phyloP scores from a whole-genome alignment of 2,888 invertebrate species.

The Encarsia formosa region DNA sequence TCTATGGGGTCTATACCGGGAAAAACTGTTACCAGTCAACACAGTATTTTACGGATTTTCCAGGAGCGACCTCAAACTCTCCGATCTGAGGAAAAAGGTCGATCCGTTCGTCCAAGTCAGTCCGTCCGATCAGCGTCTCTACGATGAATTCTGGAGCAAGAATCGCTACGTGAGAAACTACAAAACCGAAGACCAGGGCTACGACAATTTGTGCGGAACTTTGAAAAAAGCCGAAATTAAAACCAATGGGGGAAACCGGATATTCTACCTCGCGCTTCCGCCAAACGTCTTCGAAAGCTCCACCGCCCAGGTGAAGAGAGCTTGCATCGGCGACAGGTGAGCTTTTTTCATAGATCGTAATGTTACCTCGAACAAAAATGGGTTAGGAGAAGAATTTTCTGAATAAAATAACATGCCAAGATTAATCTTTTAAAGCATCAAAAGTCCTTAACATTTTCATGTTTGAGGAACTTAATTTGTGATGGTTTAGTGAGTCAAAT shows the following conservation, averaged over 20 bases:
- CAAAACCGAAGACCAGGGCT: not conserved
- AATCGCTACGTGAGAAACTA: slow-evolving; percentile 1
- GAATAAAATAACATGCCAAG: too few species aligned
- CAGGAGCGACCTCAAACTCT: not conserved
- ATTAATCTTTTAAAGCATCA: too few species aligned
- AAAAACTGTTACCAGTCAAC: not conserved
- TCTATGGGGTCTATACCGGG: slow-evolving; percentile 14
- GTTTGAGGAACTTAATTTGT: too few species aligned
- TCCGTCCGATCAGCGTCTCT: not conserved
- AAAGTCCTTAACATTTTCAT: too few species aligned
- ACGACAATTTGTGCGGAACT: too few species aligned
- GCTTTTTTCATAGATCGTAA: too few species aligned
- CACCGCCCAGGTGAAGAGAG: slow-evolving; percentile 8
- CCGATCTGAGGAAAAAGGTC: not conserved
- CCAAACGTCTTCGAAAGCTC: slow-evolving; percentile 5
- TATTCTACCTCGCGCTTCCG: slow-evolving; percentile 20
- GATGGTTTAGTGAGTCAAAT: too few species aligned
- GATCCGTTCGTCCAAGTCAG: not conserved
- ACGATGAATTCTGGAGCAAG: slow-evolving; percentile 16
- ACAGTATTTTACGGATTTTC: slow-evolving; percentile 9
- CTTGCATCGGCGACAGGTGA: too few species aligned
- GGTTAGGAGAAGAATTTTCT: too few species aligned
- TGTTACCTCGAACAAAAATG: too few species aligned
- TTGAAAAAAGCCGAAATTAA: not conserved
- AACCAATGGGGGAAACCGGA: slow-evolving; percentile 1